These are phyloP conservation scores for Meleagris gallopavo DNA, from an alignment of 2,113 vertebrate genomes.

Conservation along the genomic window DNA sequence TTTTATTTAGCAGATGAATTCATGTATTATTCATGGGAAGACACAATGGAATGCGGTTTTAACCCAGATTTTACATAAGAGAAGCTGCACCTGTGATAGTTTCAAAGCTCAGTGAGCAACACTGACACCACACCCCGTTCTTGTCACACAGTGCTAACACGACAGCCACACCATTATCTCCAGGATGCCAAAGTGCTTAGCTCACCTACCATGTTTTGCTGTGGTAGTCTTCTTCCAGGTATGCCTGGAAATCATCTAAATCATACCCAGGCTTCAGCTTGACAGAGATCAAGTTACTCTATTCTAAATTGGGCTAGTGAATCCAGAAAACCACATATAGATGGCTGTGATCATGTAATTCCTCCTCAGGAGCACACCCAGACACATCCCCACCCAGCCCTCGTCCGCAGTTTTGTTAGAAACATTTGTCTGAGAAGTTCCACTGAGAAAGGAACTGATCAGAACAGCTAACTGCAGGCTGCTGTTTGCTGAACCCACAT, in stretches of 20 bases:
- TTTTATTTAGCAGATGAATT: not conserved
- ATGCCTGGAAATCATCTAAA: not conserved
- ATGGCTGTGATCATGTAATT: not conserved
- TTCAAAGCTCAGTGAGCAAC: not conserved
- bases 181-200: not conserved
- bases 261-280: not conserved
- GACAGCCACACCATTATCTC: not conserved
- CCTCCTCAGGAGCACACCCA: conserved; percentile 25
- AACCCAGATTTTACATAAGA: not conserved
- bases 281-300: not conserved
- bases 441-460: not conserved
- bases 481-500: not conserved
- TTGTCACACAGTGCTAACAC: accelerated
- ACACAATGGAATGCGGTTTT: not conserved
- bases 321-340: not conserved
- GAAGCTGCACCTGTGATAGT: not conserved
- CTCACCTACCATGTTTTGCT: not conserved
- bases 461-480: not conserved
- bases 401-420: not conserved
- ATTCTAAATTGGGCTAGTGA: not conserved
- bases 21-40: not conserved
- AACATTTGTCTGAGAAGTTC: not conserved
- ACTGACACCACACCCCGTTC: not conserved
- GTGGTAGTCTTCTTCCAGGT: not conserved
- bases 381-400: not conserved